Evolutionary conservation across 1,140 invertebrate species (phyloP), one percentile per base, ranked within the genome.

Genomic region (Euglossa dilemma): DNA sequence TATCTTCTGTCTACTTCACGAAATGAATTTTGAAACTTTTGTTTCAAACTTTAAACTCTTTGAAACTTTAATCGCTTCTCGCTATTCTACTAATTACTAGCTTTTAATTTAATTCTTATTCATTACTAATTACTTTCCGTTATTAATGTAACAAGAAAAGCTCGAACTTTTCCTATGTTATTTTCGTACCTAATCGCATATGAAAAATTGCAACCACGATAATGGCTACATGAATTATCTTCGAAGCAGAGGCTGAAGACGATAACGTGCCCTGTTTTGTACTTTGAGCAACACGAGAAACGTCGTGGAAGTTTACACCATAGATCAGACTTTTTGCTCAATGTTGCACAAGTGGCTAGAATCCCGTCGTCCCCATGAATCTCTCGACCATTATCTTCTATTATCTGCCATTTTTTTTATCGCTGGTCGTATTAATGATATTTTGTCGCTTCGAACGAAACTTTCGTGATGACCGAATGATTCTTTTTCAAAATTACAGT

Each of bases 231-330:
- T 5, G 45, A 63, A 76, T 64, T 63, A 76, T 76, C 45, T 76
- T 2, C 7, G 3, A 16, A 36, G 23, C 28, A 56, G 28, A 56
- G 20, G 7, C 52, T 56, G 52, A 54, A 72, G 20, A 57, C n/a
- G 73, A 75, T 75, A 75, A 63, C 25, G 23, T 9, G 70, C 18
- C 54, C 23, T 23, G n/a, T 70, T 52, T 70, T 52, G 72, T 74
- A 74, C 56, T 59, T 63, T 75, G 57, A 61, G 43, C 54, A 61
- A 25, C 14, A 61, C n/a, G 6, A 52, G n/a, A 9, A 70, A 45
- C 36, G 52, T n/a, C 20, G 70, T 72, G 52, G 52, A 72, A 72
- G 7, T 72, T 63, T 47, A 47, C 45, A 23, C 57, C 57, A 76
- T 50, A 52, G 59, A 43, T 64, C 20, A n/a, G 25, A 36, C 20